These are phyloP conservation scores for Aphidius gifuensis DNA, from an alignment of 1,140 invertebrate species.

Conservation along the genomic window DNA sequence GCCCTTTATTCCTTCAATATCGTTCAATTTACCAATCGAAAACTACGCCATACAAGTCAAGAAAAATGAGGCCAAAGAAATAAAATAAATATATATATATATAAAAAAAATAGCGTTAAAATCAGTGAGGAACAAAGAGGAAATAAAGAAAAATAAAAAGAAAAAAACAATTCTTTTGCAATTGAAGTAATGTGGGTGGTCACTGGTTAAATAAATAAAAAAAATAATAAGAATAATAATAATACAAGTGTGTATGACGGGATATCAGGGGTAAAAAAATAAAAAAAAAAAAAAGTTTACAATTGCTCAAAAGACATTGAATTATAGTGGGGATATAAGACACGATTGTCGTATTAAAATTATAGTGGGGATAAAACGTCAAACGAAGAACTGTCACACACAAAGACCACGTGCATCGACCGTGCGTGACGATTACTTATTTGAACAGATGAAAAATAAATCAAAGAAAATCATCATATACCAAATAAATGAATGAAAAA, in stretches of 20 bases:
- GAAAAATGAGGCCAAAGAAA: too few relatives aligned
- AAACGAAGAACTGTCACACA: constrained; percentile 12
- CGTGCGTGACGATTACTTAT: constrained; percentile 37
- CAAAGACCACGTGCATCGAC: constrained; percentile 43
- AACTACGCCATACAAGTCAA: too few relatives aligned
- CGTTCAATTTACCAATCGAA: too few relatives aligned
- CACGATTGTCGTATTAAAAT: background rate
- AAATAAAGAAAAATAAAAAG: too few relatives aligned
- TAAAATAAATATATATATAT: too few relatives aligned
- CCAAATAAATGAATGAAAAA: constrained; percentile 1
- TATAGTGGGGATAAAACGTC: constrained; percentile 6
- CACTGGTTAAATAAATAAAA: constrained; percentile 11
- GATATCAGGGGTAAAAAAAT: constrained; percentile 7
- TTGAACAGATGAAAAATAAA: constrained; percentile 12
- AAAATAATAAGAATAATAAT: background rate
- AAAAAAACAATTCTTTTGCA: too few relatives aligned
- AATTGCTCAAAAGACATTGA: too few relatives aligned
- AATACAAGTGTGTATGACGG: background rate
- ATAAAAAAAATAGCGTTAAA: too few relatives aligned
- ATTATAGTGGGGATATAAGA: constrained; percentile 5
- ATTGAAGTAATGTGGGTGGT: constrained; percentile 8
- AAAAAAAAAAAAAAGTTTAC: constrained; percentile 5
- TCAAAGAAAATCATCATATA: too few relatives aligned
- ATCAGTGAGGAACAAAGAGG: too few relatives aligned
- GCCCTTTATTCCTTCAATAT: too few relatives aligned